These are phyloP conservation scores for Pecten maximus DNA, from an alignment of 2,888 invertebrate species.

Conservation along the genomic window DNA sequence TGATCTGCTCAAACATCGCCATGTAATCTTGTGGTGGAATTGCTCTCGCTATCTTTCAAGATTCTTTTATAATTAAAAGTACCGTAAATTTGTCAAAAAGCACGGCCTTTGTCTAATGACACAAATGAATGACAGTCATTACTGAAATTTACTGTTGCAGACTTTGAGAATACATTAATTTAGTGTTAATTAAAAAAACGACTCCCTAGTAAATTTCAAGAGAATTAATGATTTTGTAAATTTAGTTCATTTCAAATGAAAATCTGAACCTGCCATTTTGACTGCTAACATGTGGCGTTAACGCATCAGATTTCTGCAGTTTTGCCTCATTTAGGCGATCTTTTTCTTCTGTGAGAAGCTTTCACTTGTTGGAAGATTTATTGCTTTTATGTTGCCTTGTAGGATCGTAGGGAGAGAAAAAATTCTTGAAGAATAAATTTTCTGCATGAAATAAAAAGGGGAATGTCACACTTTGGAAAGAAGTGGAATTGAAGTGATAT, in stretches of 20 bases:
- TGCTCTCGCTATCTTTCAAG: not conserved
- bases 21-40: not conserved
- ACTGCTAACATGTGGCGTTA: not conserved
- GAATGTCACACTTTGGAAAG: not conserved
- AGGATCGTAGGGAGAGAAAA: not conserved
- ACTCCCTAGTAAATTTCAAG: not conserved
- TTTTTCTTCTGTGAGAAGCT: not conserved
- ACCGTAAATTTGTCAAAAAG: conserved; percentile 32
- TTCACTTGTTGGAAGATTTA: not conserved
- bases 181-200: not conserved
- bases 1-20: not conserved
- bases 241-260: not conserved
- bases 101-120: not conserved
- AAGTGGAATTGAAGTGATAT: not conserved
- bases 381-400: not conserved
- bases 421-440: not conserved
- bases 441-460: not conserved
- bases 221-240: conserved; percentile 11
- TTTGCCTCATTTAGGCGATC: not conserved
- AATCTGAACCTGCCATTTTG: not conserved
- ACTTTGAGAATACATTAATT: not conserved
- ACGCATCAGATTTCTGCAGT: not conserved
- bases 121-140: not conserved
- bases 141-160: conserved; percentile 24
- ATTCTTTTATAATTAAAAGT: conserved; percentile 8